Conservation (phyloP, 2,888 invertebrate species). For the Ochropleura plecta region DNA sequence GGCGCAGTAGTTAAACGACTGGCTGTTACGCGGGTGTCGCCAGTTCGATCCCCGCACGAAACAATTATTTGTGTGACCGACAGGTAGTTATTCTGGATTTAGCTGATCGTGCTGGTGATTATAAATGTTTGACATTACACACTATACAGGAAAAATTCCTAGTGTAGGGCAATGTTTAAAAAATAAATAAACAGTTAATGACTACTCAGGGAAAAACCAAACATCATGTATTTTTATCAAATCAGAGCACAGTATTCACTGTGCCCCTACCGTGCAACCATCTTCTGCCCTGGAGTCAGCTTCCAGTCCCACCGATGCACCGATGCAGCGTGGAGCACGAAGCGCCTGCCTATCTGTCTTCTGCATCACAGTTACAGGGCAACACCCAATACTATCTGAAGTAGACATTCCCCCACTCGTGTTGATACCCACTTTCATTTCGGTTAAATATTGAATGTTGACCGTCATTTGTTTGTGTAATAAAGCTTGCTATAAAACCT, state of each 20-base stretch:
- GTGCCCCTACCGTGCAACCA: too few species aligned
- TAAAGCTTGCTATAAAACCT: constrained; percentile 11
- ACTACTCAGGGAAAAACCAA: too few species aligned
- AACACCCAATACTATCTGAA: background rate
- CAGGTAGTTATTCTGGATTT: too few species aligned
- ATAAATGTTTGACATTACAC: too few species aligned
- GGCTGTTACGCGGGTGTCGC: too few species aligned
- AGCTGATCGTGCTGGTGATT: too few species aligned
- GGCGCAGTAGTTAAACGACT: too few species aligned
- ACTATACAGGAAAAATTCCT: too few species aligned
- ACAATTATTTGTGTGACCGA: too few species aligned
- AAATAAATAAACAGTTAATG: too few species aligned
- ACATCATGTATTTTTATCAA: background rate
- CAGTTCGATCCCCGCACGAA: too few species aligned
- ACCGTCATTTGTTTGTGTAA: constrained; percentile 9
- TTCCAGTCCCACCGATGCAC: background rate
- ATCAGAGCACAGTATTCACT: background rate
- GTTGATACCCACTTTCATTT: background rate
- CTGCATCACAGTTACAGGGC: background rate
- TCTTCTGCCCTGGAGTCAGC: background rate
- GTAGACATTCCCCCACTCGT: background rate
- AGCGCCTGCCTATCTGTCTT: background rate
- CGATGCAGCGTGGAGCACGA: constrained; percentile 8
- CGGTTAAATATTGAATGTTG: constrained; percentile 13
- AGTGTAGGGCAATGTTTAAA: too few species aligned